Evolutionary conservation across 1,140 invertebrate species (phyloP), one percentile per base, ranked within the genome.

Genomic region (Gonatopus flavifemur): DNA sequence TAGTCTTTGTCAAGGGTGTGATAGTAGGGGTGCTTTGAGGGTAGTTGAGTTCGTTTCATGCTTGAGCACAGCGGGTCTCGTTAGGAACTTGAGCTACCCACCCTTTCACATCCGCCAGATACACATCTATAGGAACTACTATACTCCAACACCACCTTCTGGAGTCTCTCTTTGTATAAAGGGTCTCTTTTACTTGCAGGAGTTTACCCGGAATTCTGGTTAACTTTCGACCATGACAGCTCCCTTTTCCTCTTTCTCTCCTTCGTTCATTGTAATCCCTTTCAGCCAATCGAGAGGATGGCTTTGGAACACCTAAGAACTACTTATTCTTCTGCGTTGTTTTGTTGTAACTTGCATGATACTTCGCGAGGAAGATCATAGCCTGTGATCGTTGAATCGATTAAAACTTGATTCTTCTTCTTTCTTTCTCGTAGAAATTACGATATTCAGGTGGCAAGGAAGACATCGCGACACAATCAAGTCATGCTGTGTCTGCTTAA

Each of bases 11-110:
- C 44, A 39, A 31, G 20, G 24, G 32, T 33, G 46, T 33, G 21
- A 5, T 32, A 36, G 25, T 12, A 12, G 12, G 25, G 43, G 47
- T 57, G 49, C 50, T 66, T 63, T 57, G 57, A 66, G 64, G 62
- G 48, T 63, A 52, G 65, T 57, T 58, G 59, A 64, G 63, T 68
- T 67, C 63, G 63, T 69, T 69, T 70, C 66, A 67, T 64, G 61
- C 49, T 54, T 57, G 55, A 64, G 59, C 57, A 71, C 59, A 44
- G 59, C 56, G 56, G 60, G 67, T 62, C 69, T 73, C 58, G 69
- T 71, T 67, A 71, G 69, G 58, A 73, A 73, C 69, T 73, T 66
- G 66, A 71, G 60, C 57, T 53, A 33, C 47, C 58, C 56, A 53
- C 35, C 56, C 44, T 25, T 53, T 36, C 30, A n/a, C n/a, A n/a